Base-by-base conservation (phyloP, 2,797 vertebrate species). In the Gypaetus barbatus region DNA sequence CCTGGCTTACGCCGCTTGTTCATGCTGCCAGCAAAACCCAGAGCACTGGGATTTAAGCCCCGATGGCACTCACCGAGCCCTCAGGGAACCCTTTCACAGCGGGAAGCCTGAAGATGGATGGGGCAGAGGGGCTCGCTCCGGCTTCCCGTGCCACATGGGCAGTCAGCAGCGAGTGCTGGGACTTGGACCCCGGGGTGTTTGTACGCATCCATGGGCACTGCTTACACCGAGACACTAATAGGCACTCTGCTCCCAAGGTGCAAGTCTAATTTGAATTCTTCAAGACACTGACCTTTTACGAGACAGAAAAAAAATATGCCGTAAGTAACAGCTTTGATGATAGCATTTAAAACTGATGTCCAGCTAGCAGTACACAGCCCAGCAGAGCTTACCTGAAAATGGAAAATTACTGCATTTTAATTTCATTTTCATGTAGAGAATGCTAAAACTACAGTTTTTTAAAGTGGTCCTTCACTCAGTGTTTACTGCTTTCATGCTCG, bases 131-230 rank as follows among this genome's bases (percentile, higher is more conserved):
- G 9, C 25, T 73, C 2, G 2, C 41, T 46, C 31, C 28, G 18
- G 11, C 4, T 51, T 61, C 46, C 31, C 1, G 0, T 56, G 24
- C 30, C 39, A 33, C 10, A 22, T 0, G 1, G 37, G 5, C 25
- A 35, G 25, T 25, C 54, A 18, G 35, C 54, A 58, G 9, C 4
- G 3, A 58, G 51, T 17, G 23, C 58, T 0, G 1, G 22, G 28
- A 12, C 22, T 51, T 4, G 6, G 51, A 37, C 12, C 28, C 35
- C 0, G 0, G 25, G 5, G 9, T 46, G 39, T 41, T 93, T 23
- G 14, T 15, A 19, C 5, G 1, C 22, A 11, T 41, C 41, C 5
- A 1, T 16, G 23, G n/a, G 11, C 9, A 5, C 13, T 87, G 33
- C 58, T n/a, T 56, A 10, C 30, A 41, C 37, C 76, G 35, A 46